These are phyloP conservation scores for Laupala kohalensis DNA, from an alignment of 1,140 invertebrate genomes.

Conservation along the genomic window DNA sequence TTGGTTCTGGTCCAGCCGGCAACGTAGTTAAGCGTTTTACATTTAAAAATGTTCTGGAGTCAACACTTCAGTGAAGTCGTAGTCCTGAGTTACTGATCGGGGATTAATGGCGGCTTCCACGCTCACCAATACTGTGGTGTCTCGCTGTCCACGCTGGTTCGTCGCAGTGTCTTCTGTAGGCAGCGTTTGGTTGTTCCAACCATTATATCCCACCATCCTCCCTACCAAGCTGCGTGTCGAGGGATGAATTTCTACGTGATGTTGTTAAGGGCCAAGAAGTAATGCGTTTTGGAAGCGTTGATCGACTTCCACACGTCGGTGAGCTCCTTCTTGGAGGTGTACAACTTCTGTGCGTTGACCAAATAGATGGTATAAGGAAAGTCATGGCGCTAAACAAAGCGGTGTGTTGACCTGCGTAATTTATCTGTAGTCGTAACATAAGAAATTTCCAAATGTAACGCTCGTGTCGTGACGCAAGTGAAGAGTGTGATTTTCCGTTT, in stretches of 20 bases:
- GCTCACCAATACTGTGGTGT: not conserved
- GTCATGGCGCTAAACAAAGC: not conserved
- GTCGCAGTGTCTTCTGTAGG: not conserved
- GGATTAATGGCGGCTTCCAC: not conserved
- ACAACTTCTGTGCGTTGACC: not conserved
- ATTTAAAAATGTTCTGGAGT: not conserved
- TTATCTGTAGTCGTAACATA: not conserved
- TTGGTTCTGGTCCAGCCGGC: too few species aligned
- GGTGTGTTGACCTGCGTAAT: not conserved
- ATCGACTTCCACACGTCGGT: not conserved
- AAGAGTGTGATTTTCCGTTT: not conserved
- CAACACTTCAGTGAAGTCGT: not conserved
- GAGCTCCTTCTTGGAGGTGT: not conserved
- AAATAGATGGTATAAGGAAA: not conserved
- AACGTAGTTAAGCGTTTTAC: not conserved
- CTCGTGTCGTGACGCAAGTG: not conserved
- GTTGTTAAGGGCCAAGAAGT: not conserved
- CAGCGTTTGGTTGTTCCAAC: not conserved
- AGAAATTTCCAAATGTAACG: not conserved
- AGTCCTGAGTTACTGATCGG: too few species aligned
- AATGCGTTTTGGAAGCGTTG: not conserved
- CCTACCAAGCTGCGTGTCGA: not conserved
- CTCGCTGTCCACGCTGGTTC: not conserved
- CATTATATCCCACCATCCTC: not conserved
- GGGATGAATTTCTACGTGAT: not conserved